Evolutionary conservation across 92 coral and sea anemone species (phyloP).

Genomic region (Palythoa grandiflora): DNA sequence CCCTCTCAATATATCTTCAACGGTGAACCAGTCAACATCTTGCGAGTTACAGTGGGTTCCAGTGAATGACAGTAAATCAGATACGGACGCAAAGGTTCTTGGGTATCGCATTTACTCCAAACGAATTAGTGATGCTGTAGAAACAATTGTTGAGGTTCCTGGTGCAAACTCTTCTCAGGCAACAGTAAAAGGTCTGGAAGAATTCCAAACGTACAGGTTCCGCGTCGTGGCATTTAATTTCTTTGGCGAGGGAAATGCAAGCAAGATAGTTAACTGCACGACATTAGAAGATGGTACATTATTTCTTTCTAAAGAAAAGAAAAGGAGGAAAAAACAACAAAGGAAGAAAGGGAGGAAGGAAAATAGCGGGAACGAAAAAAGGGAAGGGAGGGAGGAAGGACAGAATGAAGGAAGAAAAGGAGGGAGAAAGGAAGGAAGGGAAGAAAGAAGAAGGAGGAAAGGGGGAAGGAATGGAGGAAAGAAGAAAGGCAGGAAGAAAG

Average conservation of each 20-base stretch:
- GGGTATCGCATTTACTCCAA: slow-evolving; percentile 15
- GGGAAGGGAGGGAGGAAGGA: too few species aligned
- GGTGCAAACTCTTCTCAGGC: background rate
- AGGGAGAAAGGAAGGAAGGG: too few species aligned
- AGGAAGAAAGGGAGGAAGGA: background rate
- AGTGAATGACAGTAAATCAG: slow-evolving; percentile 1
- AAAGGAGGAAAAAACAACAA: background rate
- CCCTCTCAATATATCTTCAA: background rate
- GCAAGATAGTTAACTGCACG: slow-evolving; percentile 12
- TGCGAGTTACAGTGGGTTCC: slow-evolving; percentile 30
- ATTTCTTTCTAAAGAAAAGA: background rate
- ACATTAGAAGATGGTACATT: background rate
- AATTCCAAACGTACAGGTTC: slow-evolving; percentile 5
- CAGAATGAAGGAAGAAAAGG: too few species aligned
- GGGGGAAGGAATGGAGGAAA: too few species aligned
- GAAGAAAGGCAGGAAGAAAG: too few species aligned
- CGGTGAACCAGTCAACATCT: slow-evolving; percentile 9
- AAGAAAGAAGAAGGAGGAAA: too few species aligned
- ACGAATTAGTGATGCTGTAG: background rate
- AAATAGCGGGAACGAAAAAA: background rate
- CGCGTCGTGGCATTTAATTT: background rate
- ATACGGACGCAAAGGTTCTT: background rate
- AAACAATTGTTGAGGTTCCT: background rate
- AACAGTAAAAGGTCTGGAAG: background rate
- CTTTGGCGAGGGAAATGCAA: slow-evolving; percentile 7